Conservation (phyloP, 2,113 vertebrate genomes). For the Megaptera novaeangliae region DNA sequence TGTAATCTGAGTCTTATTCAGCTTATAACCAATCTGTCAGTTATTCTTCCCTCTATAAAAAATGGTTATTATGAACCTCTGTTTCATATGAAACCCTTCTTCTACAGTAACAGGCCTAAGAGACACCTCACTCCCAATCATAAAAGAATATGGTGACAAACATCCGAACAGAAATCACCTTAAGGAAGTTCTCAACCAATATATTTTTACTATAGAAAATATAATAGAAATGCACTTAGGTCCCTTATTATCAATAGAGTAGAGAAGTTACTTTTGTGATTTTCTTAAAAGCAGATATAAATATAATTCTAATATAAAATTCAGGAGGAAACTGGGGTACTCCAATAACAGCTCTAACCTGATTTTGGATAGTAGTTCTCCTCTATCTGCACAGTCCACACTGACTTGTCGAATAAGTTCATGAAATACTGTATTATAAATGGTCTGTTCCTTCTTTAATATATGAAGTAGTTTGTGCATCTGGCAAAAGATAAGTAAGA, state of each 20-base stretch:
- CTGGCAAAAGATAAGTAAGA: constrained; percentile 73
- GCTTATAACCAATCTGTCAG: background rate
- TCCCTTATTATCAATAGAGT: background rate
- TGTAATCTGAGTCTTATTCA: background rate
- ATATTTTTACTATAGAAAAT: background rate
- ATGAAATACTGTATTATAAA: constrained; percentile 92
- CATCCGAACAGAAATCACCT: background rate
- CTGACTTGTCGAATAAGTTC: constrained; percentile 93
- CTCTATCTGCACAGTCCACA: constrained; percentile 89
- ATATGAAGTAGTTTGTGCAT: constrained; percentile 86
- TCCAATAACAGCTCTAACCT: constrained; percentile 77
- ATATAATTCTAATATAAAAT: background rate
- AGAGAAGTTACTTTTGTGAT: background rate
- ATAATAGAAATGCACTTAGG: background rate
- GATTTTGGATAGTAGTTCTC: constrained; percentile 90
- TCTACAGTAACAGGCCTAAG: background rate
- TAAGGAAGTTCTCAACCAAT: background rate
- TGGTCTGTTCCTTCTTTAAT: constrained; percentile 88
- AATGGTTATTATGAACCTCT: background rate
- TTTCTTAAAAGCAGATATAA: constrained; percentile 38
- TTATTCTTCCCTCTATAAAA: background rate
- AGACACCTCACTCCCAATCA: background rate
- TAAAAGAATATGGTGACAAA: background rate
- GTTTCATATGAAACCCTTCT: background rate
- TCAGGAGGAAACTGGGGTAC: background rate